These are phyloP conservation scores for Liopterus haemorrhoidalis DNA, from an alignment of 2,888 invertebrate species.

Conservation along the genomic window DNA sequence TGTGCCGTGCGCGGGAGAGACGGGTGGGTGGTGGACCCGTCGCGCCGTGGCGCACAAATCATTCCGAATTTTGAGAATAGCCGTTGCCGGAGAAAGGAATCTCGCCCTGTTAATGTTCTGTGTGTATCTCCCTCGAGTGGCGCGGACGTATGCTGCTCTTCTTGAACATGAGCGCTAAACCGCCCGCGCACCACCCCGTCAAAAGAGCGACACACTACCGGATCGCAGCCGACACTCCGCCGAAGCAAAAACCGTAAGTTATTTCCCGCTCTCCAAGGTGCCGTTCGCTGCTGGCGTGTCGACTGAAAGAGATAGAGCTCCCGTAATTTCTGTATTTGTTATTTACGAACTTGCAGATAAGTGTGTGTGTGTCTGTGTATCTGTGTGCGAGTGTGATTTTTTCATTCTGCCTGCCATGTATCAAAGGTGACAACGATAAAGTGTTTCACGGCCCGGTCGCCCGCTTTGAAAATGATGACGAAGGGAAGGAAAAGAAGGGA, in stretches of 20 bases:
- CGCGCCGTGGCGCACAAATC: slow-evolving; percentile 28
- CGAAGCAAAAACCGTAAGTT: slow-evolving; percentile 33
- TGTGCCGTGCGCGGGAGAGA: slow-evolving; percentile 34
- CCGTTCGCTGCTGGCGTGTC: slow-evolving; percentile 19
- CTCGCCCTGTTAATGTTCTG: slow-evolving; percentile 1
- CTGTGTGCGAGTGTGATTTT: slow-evolving; percentile 27
- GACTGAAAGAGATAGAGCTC: slow-evolving; percentile 31
- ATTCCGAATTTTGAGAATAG: slow-evolving; percentile 14
- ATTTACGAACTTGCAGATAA: slow-evolving; percentile 35
- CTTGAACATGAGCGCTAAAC: too few species aligned
- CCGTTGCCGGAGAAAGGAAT: slow-evolving; percentile 8
- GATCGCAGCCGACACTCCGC: not conserved
- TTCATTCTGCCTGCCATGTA: slow-evolving; percentile 35
- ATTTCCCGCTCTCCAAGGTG: slow-evolving; percentile 32
- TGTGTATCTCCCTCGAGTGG: slow-evolving; percentile 18
- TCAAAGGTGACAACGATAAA: slow-evolving; percentile 37
- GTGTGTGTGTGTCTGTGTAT: slow-evolving; percentile 14
- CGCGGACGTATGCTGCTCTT: slow-evolving; percentile 26
- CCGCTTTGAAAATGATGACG: slow-evolving; percentile 4
- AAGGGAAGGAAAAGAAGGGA: slow-evolving; percentile 35
- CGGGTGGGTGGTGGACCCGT: slow-evolving; percentile 31
- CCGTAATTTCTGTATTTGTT: slow-evolving; percentile 35
- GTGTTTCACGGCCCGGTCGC: slow-evolving; percentile 27
- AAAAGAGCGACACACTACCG: not conserved
- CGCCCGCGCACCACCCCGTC: too few species aligned